phyloP scores from a whole-genome alignment of 2,888 invertebrate genomes.

The Sabellastarte sp. region DNA sequence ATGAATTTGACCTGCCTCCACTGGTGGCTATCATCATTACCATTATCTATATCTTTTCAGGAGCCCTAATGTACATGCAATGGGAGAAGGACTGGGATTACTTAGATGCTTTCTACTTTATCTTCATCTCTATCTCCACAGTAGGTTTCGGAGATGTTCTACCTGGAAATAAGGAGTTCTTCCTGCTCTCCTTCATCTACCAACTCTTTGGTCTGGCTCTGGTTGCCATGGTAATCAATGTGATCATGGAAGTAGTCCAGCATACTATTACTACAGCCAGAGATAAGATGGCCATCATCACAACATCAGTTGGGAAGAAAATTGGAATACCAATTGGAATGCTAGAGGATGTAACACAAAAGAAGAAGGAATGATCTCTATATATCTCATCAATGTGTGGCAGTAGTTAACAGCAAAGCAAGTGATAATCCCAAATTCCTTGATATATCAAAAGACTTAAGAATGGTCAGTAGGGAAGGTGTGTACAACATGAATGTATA shows the following conservation, averaged over 20 bases:
- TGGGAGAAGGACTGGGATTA: conserved; percentile 78
- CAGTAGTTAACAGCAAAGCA: no score
- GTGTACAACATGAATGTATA: no score
- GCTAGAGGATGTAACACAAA: no score
- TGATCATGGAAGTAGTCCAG: conserved; percentile 65
- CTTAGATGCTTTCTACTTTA: conserved; percentile 92
- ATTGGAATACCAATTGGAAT: no score
- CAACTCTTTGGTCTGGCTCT: conserved; percentile 90
- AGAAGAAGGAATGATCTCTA: no score
- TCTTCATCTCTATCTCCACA: conserved; percentile 94
- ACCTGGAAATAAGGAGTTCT: conserved; percentile 80
- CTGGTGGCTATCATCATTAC: conserved; percentile 83
- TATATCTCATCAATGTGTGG: no score
- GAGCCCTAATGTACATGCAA: conserved; percentile 71
- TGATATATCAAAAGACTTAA: no score
- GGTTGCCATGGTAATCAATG: conserved; percentile 96
- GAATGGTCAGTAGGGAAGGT: no score
- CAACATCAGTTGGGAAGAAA: no score
- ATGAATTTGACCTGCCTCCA: conserved; percentile 92
- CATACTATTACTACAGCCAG: conserved; percentile 38
- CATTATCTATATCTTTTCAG: conserved; percentile 81
- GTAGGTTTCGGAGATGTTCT: conserved; percentile 95
- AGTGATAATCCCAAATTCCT: no score
- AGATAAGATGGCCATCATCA: no score
- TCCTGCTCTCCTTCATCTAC: conserved; percentile 90